Percentiles rank a stretch among this genome's conserved stretches.
phyloP scores from a whole-genome alignment of 2,113 vertebrate genomes.

The Gymnobelideus leadbeateri region DNA sequence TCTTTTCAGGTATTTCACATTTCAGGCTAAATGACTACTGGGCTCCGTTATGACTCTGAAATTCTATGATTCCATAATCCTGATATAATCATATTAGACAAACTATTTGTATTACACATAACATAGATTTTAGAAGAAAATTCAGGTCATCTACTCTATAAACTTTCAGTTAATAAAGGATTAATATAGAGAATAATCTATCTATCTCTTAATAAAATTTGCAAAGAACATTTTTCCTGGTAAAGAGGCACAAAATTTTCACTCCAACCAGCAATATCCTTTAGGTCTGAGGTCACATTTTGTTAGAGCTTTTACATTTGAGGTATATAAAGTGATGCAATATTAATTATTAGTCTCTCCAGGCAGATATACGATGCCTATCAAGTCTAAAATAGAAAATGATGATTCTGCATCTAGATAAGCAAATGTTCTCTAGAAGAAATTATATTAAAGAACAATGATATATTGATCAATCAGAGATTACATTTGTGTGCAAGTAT shows the following conservation, averaged over 20 bases:
- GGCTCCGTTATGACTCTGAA: neutral
- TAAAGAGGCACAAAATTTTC: constrained; percentile 56
- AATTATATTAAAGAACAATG: constrained; percentile 32
- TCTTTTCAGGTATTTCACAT: neutral
- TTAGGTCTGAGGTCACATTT: constrained; percentile 53
- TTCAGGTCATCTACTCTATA: constrained; percentile 6
- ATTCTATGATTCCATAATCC: neutral
- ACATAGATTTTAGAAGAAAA: neutral
- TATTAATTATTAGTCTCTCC: constrained; percentile 60
- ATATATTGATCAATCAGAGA: constrained; percentile 46
- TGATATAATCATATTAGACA: constrained; percentile 6
- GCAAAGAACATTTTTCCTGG: constrained; percentile 56
- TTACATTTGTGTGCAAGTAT: constrained; percentile 9
- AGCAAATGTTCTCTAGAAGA: constrained; percentile 53
- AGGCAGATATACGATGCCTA: constrained; percentile 35
- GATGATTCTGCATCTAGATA: constrained; percentile 53
- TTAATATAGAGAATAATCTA: constrained; percentile 48
- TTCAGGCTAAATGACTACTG: neutral
- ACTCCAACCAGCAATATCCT: constrained; percentile 27
- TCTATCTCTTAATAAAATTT: constrained; percentile 51
- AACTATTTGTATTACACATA: constrained; percentile 11
- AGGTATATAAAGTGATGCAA: constrained; percentile 48
- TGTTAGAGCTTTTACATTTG: constrained; percentile 63
- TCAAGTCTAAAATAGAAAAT: constrained; percentile 58
- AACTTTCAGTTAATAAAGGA: constrained; percentile 40